Percentiles rank a stretch among this genome's conserved stretches.
phyloP scores from a whole-genome alignment of 2,797 vertebrate genomes.

The Aphelocoma californica region DNA sequence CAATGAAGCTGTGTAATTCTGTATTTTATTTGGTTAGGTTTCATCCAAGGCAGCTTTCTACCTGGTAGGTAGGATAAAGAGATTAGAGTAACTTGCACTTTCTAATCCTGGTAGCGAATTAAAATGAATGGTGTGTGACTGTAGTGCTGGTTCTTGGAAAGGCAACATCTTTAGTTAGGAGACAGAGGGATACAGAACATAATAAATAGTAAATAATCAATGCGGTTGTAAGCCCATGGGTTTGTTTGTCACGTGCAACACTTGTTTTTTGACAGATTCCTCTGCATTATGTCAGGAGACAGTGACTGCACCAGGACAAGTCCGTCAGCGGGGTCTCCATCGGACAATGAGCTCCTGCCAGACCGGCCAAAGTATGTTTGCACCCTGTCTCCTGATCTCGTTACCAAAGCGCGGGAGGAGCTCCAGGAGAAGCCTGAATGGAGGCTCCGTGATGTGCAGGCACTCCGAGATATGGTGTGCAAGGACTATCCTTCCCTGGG shows the following conservation, averaged over 20 bases:
- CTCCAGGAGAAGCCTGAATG: conserved; percentile 98
- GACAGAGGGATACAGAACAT: background rate
- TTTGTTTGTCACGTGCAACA: background rate
- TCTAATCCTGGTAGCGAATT: background rate
- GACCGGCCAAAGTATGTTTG: conserved; percentile 87
- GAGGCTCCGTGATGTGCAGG: conserved; percentile 94
- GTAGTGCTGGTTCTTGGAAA: background rate
- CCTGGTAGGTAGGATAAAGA: background rate
- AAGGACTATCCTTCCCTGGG: conserved; percentile 91
- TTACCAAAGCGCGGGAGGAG: conserved; percentile 93
- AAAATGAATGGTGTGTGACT: background rate
- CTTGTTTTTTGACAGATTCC: conserved; percentile 43
- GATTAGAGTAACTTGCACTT: background rate
- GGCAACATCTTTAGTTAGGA: background rate
- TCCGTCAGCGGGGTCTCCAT: conserved; percentile 73
- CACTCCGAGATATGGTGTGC: conserved; percentile 94
- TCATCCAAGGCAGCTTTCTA: background rate
- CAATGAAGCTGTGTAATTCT: background rate
- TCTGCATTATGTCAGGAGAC: conserved; percentile 87
- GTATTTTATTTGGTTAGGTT: background rate
- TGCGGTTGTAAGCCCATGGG: background rate
- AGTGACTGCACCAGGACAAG: conserved; percentile 81
- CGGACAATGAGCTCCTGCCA: conserved; percentile 75
- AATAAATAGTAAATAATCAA: background rate
- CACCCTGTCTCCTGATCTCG: conserved; percentile 87